phyloP scores from a whole-genome alignment of 2,113 vertebrate species.

The Ictidomys tridecemlineatus region DNA sequence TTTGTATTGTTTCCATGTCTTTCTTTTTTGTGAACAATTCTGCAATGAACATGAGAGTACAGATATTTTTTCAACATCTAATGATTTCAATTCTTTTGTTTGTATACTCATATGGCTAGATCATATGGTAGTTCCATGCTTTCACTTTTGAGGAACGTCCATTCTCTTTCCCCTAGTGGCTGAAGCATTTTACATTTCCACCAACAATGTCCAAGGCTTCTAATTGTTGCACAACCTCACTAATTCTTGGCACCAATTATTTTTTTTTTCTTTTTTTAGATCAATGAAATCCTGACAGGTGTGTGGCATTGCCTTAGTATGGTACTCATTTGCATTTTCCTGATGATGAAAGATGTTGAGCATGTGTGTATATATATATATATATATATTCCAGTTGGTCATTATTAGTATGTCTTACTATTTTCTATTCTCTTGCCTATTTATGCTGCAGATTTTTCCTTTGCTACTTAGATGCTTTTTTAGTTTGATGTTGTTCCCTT shows the following conservation, averaged over 20 bases:
- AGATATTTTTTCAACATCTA: neutral
- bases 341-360: neutral
- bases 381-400: neutral
- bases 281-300: neutral
- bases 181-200: neutral
- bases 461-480: neutral
- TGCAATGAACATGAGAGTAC: neutral
- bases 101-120: neutral
- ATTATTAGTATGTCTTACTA: neutral
- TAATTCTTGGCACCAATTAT: neutral
- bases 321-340: neutral
- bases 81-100: neutral
- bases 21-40: neutral
- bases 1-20: neutral
- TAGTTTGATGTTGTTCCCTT: neutral
- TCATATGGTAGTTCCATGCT: too few relatives aligned
- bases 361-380: neutral
- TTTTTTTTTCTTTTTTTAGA: neutral
- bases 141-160: neutral
- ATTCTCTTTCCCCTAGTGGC: neutral
- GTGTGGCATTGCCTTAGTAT: neutral
- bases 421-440: neutral
- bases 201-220: neutral
- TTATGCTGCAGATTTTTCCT: neutral
- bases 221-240: neutral